These are phyloP conservation scores for Thelaira solivaga DNA, from an alignment of 2,888 invertebrate species.

Conservation along the genomic window DNA sequence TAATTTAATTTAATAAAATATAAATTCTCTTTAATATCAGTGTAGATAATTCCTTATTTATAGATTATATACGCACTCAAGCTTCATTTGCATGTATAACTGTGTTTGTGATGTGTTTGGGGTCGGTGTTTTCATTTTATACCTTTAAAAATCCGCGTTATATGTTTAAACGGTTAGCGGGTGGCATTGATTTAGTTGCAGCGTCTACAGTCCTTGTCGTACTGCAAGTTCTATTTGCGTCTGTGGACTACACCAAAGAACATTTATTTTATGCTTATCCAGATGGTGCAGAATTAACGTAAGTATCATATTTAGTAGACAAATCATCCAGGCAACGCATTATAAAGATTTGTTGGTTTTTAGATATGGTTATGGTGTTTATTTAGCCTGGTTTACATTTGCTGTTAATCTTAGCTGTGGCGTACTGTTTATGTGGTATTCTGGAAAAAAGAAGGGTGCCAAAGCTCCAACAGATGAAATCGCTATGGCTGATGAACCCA, in stretches of 20 bases:
- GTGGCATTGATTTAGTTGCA: conserved; percentile 90
- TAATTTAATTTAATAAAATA: too few relatives aligned
- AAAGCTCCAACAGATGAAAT: conserved; percentile 89
- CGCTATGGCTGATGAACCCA: conserved; percentile 90
- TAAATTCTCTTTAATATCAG: too few relatives aligned
- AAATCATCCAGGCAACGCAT: background rate
- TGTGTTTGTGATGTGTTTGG: conserved; percentile 87
- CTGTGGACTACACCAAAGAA: conserved; percentile 84
- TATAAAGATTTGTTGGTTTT: conserved; percentile 1
- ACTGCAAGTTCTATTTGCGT: conserved; percentile 87
- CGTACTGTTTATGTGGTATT: conserved; percentile 86
- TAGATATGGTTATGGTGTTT: conserved; percentile 85
- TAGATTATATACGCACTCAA: conserved; percentile 90
- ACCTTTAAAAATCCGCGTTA: conserved; percentile 90
- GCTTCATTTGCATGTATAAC: conserved; percentile 91
- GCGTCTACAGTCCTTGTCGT: conserved; percentile 89
- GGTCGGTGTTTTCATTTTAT: conserved; percentile 88
- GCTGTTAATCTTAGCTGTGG: conserved; percentile 83
- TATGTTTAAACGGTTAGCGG: conserved; percentile 92
- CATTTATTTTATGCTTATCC: conserved; percentile 84
- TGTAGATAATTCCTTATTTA: too few relatives aligned
- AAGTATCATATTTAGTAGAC: conserved; percentile 69
- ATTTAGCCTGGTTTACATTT: conserved; percentile 88
- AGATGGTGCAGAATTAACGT: conserved; percentile 81
- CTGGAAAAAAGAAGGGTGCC: conserved; percentile 89